These are phyloP conservation scores for Rhyacichthys aspro DNA, from an alignment of 2,797 vertebrate genomes.

Conservation along the genomic window DNA sequence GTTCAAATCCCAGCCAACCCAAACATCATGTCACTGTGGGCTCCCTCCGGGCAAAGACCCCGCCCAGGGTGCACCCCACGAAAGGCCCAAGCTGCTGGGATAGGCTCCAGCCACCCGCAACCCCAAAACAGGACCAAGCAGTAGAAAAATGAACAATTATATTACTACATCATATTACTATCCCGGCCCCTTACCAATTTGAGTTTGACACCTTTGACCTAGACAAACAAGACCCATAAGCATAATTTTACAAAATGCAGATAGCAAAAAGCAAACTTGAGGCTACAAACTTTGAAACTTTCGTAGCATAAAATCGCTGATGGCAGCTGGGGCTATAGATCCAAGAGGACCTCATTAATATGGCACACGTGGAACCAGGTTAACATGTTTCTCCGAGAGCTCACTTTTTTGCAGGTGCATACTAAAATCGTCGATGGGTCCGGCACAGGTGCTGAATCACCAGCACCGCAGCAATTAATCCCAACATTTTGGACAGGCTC, in stretches of 20 bases:
- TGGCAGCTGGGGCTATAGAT: neutral
- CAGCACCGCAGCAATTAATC: slow-evolving; percentile 58
- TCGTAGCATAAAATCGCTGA: slow-evolving; percentile 14
- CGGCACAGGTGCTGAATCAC: slow-evolving; percentile 62
- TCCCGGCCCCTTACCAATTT: too few species aligned
- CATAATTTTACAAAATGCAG: neutral
- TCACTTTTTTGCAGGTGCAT: slow-evolving; percentile 45
- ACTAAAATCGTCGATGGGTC: slow-evolving; percentile 42
- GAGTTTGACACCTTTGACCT: neutral
- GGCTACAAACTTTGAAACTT: slow-evolving; percentile 1
- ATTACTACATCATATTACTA: too few species aligned
- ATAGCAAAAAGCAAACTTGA: neutral
- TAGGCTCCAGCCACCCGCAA: too few species aligned
- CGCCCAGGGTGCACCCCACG: too few species aligned
- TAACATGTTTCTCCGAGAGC: slow-evolving; percentile 14
- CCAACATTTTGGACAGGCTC: slow-evolving; percentile 33
- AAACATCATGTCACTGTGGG: too few species aligned
- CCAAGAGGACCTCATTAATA: slow-evolving; percentile 15
- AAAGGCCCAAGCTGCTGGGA: too few species aligned
- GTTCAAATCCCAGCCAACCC: too few species aligned
- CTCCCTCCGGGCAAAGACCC: too few species aligned
- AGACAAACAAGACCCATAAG: neutral
- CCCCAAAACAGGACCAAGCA: too few species aligned
- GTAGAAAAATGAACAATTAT: too few species aligned
- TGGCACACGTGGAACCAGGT: slow-evolving; percentile 31